Evolutionary conservation across 1,140 invertebrate species (phyloP), one percentile per base, ranked within the genome.

Genomic region (Cephus cinctus): DNA sequence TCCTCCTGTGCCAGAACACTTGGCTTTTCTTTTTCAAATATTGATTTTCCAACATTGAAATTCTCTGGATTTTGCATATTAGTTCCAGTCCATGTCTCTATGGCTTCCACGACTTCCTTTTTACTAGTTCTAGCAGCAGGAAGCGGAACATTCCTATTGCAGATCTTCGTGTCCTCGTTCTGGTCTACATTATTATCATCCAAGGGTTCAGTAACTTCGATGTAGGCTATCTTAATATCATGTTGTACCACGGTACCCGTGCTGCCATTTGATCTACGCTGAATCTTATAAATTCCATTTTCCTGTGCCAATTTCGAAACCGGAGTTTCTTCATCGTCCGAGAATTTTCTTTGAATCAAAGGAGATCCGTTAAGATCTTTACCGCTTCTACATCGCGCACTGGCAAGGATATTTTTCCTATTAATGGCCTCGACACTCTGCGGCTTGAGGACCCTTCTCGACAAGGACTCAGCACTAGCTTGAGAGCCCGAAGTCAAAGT

Each of bases 321-420:
- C 49, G 71, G 64, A 52, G 71, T 57, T 50, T 67, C 65, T 54
- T 82, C 78, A 6, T 70, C 61, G 8, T 67, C 66, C 11, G 78
- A 76, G 62, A 83, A 82, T 65, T 84, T 85, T 50, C 82, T 76
- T 70, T 86, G 83, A 53, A 87, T 81, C 48, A 86, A 70, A 21
- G 84, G 82, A 32, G 83, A 84, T n/a, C 83, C 83, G 15, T 84
- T 78, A n/a, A 70, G 71, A 71, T 86, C 86, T 62, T 81, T 80
- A 23, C 87, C 90, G 66, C 88, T 91, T 59, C 89, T 81, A 65
- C 86, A 90, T 71, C 88, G 87, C 2, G 90, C 89, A 34, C 88
- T 91, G n/a, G 89, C 87, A 19, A 94, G 72, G 41, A 94, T 90
- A 69, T 92, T 93, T 65, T 90, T 89, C 14, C 90, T 80, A 67